Conservation (phyloP, 2,888 invertebrate species). For the Chrysopilus asiliformis region DNA sequence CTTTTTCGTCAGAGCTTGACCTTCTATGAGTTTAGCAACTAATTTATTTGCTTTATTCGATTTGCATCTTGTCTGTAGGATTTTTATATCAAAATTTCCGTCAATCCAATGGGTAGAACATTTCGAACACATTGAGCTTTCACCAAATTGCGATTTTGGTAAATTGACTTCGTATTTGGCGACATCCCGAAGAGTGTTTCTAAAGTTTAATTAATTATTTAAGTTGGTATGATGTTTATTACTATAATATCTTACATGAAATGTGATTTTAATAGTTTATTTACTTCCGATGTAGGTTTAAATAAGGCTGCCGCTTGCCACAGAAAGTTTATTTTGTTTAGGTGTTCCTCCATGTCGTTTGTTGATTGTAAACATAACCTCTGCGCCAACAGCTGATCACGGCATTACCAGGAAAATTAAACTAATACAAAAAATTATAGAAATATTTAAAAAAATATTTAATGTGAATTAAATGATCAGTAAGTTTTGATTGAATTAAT, state of each 20-base stretch:
- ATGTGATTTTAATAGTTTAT: constrained; percentile 12
- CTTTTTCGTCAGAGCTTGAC: constrained; percentile 4
- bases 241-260: constrained; percentile 10
- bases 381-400: no score
- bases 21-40: constrained; percentile 2
- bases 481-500: no score
- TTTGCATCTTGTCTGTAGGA: constrained; percentile 4
- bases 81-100: constrained; percentile 8
- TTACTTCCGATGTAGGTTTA: constrained; percentile 3
- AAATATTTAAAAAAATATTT: no score
- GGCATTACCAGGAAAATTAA: no score
- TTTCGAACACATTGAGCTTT: constrained; percentile 11
- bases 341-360: no score
- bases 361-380: no score
- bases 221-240: not conserved
- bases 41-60: constrained; percentile 3
- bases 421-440: no score
- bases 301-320: constrained; percentile 10
- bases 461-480: no score
- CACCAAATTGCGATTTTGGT: constrained; percentile 7
- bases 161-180: constrained; percentile 2
- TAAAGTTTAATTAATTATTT: constrained; percentile 1
- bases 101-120: constrained; percentile 14
- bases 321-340: constrained; percentile 9
- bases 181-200: constrained; percentile 3